Evolutionary conservation across 2,113 vertebrate genomes (phyloP).

Genomic region (Pampusana beccarii): DNA sequence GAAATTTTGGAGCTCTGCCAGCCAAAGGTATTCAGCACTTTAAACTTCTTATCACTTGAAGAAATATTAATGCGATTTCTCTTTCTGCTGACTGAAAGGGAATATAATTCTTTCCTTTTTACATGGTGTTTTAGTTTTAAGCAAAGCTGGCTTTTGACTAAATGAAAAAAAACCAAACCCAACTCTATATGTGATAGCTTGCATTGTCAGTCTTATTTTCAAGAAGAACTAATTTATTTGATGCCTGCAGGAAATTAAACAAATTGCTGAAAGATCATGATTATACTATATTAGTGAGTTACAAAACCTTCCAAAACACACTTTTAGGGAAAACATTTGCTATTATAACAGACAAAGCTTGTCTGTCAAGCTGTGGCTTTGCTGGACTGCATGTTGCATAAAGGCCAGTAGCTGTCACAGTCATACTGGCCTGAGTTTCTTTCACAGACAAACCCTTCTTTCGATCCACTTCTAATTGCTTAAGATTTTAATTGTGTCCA

Average conservation of each 20-base stretch:
- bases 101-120: background rate
- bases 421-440: background rate
- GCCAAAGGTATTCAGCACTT: background rate
- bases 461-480: conserved; percentile 25
- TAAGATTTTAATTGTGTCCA: conserved; percentile 7
- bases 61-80: background rate
- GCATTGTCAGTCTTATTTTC: background rate
- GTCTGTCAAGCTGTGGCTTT: conserved; percentile 6
- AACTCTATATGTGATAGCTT: background rate
- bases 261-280: background rate
- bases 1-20: background rate
- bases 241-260: background rate
- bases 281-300: background rate
- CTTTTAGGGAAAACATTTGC: background rate
- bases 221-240: background rate
- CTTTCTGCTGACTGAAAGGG: background rate
- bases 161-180: background rate
- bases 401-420: background rate
- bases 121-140: background rate
- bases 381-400: background rate
- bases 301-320: conserved; percentile 4
- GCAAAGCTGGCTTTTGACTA: background rate
- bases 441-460: background rate
- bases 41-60: background rate
- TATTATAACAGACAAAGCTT: conserved; percentile 9